Conservation (phyloP, 53 echinoderm and acorn worm genomes). For the Astropecten irregularis region DNA sequence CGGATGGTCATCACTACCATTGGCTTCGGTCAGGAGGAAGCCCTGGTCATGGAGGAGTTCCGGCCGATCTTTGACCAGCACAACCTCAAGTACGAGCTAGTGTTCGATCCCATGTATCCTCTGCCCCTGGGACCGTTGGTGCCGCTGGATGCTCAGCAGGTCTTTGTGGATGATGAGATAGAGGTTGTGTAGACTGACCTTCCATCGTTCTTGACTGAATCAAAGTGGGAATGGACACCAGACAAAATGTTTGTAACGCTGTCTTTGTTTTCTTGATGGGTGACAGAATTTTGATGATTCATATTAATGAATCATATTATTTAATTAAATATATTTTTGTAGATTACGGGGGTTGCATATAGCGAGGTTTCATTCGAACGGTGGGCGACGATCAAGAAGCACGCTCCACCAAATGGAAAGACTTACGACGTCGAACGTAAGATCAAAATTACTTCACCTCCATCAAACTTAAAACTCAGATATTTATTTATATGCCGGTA, state of each 20-base stretch:
- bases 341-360: too few relatives aligned
- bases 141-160: neutral
- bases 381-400: too few relatives aligned
- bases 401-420: too few relatives aligned
- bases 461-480: too few relatives aligned
- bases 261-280: too few relatives aligned
- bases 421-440: too few relatives aligned
- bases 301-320: too few relatives aligned
- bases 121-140: conserved; percentile 54
- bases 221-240: neutral
- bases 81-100: conserved; percentile 75
- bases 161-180: neutral
- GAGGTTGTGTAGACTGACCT: neutral
- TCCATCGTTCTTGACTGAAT: neutral
- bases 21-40: conserved; percentile 57
- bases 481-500: too few relatives aligned
- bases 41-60: conserved; percentile 81
- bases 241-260: neutral
- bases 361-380: too few relatives aligned
- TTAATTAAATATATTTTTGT: too few relatives aligned
- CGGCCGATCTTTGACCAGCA: conserved; percentile 61
- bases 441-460: too few relatives aligned
- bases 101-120: conserved; percentile 81
- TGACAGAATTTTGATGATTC: too few relatives aligned
- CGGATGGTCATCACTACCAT: conserved; percentile 70